Conservation (phyloP, 2,797 vertebrate genomes). For the Chiroxiphia lanceolata region DNA sequence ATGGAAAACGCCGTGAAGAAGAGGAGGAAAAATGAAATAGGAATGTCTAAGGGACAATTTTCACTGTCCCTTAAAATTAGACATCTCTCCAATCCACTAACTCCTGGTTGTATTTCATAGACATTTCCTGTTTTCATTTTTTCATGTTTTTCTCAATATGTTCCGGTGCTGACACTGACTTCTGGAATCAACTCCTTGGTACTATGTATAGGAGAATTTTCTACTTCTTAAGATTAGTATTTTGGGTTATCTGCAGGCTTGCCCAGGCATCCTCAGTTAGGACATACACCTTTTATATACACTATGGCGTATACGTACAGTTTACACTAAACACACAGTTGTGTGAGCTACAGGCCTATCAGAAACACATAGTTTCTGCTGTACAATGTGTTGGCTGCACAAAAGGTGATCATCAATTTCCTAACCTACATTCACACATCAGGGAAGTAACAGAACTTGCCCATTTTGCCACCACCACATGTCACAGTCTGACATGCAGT, state of each 20-base stretch:
- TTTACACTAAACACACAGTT: background rate
- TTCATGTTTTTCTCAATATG: background rate
- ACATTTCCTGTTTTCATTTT: background rate
- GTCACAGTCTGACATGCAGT: background rate
- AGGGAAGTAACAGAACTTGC: background rate
- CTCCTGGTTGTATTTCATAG: background rate
- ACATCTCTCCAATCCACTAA: background rate
- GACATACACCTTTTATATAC: background rate
- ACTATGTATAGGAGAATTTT: background rate
- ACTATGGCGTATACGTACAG: no score
- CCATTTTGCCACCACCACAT: background rate
- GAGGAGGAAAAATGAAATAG: background rate
- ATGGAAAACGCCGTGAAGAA: background rate
- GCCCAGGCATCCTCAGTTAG: background rate
- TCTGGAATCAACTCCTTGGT: background rate
- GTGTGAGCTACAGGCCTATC: background rate
- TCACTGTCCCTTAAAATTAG: background rate
- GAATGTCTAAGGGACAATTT: background rate
- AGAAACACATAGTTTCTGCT: background rate
- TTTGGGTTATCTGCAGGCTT: background rate
- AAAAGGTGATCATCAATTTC: rapidly evolving
- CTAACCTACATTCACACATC: background rate
- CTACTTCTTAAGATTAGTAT: background rate
- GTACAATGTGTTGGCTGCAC: rapidly evolving
- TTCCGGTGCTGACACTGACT: background rate